A percentile compares a stretch with the other conserved stretches of the same genome.
phyloP scores from a whole-genome alignment of 2,888 invertebrate species.

The Rhopalosiphum nymphaeae region DNA sequence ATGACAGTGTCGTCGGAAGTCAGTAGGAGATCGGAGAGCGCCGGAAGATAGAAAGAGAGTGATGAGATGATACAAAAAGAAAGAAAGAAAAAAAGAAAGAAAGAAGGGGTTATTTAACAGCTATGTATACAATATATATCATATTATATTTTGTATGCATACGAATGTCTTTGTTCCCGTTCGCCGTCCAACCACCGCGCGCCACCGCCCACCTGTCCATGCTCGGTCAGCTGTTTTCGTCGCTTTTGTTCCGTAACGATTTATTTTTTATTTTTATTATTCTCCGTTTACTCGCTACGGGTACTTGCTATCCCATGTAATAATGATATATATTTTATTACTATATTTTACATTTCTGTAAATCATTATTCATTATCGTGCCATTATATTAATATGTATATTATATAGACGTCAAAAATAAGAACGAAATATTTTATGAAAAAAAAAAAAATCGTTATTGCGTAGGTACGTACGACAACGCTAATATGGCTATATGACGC shows the following conservation, averaged over 20 bases:
- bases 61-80: neutral
- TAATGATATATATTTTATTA: neutral
- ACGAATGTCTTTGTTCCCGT: conserved; percentile 62
- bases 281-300: neutral
- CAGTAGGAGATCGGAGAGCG: neutral
- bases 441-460: neutral
- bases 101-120: conserved; percentile 50
- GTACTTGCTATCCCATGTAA: neutral
- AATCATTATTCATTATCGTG: neutral
- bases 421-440: neutral
- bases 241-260: conserved; percentile 65
- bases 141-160: neutral
- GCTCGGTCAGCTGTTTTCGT: conserved; percentile 58
- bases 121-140: conserved; percentile 15
- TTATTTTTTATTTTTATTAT: conserved; percentile 23
- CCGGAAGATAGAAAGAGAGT: neutral
- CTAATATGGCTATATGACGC: neutral
- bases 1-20: neutral
- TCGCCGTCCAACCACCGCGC: neutral
- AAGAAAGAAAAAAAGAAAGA: neutral
- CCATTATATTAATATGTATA: neutral
- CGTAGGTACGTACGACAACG: conserved; percentile 6
- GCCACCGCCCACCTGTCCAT: neutral
- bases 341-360: neutral
- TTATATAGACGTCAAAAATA: neutral